phyloP scores from a whole-genome alignment of 1,140 invertebrate genomes.

The Drosophila elegans region DNA sequence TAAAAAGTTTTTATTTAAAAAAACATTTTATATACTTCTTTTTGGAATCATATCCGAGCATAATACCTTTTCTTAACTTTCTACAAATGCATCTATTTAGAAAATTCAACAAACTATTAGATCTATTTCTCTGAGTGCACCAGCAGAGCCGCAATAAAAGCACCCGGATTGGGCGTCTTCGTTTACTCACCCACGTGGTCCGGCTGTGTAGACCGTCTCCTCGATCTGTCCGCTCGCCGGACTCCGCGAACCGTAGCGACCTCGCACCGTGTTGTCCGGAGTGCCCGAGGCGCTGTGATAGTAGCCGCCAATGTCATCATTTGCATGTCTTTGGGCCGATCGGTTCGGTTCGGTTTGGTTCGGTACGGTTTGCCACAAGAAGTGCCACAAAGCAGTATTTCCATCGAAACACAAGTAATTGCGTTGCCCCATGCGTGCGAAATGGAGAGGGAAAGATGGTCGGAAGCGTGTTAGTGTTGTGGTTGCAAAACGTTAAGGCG shows the following conservation, averaged over 20 bases:
- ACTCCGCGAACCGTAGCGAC: conserved; percentile 88
- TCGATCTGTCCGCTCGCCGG: conserved; percentile 88
- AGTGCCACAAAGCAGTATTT: neutral
- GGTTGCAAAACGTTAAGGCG: conserved; percentile 59
- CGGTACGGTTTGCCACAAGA: neutral
- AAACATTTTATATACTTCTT: no score
- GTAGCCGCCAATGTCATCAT: conserved; percentile 87
- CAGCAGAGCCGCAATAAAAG: conserved; percentile 22
- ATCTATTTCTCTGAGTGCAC: conserved; percentile 6
- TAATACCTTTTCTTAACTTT: no score
- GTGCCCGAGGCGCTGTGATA: conserved; percentile 88
- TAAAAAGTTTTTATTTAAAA: no score
- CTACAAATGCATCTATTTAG: no score
- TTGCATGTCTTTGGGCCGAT: conserved; percentile 86
- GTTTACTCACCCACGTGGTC: conserved; percentile 88
- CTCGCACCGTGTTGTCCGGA: conserved; percentile 87
- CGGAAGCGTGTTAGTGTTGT: conserved; percentile 50
- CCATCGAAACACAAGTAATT: conserved; percentile 61
- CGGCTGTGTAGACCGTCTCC: conserved; percentile 90
- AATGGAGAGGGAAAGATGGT: conserved; percentile 30
- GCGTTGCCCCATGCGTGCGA: conserved; percentile 57
- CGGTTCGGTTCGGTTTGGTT: conserved; percentile 4
- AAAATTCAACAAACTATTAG: neutral
- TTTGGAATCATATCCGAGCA: no score
- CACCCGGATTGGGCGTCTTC: conserved; percentile 33